These are phyloP conservation scores for Dermatophagoides farinae DNA, from an alignment of 1,140 invertebrate species.

Conservation along the genomic window DNA sequence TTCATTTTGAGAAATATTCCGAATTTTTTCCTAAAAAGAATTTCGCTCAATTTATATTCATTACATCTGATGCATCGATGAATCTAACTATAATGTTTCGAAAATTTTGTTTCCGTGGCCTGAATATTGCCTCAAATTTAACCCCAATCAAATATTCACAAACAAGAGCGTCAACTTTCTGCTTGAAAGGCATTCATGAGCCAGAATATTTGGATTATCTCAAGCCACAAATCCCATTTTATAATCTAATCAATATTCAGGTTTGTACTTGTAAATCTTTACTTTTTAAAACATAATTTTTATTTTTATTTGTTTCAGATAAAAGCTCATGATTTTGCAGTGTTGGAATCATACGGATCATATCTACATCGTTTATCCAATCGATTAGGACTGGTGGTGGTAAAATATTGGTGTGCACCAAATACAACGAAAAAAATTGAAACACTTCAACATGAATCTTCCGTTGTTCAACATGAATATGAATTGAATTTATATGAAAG, in stretches of 20 bases:
- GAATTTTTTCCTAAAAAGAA: not conserved
- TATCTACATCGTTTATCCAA: conserved; percentile 7
- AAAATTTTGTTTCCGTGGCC: too few relatives aligned
- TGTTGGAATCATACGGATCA: conserved; percentile 3
- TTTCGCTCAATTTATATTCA: too few relatives aligned
- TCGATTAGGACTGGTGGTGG: conserved; percentile 3
- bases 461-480: conserved; percentile 43
- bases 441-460: conserved; percentile 41
- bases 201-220: conserved; percentile 12
- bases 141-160: too few relatives aligned
- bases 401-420: conserved; percentile 6
- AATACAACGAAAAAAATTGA: conserved; percentile 20
- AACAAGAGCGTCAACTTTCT: not conserved
- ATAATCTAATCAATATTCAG: conserved; percentile 11
- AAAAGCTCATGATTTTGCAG: conserved; percentile 5
- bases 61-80: not conserved
- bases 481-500: conserved; percentile 50
- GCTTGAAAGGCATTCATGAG: conserved; percentile 10
- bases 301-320: conserved; percentile 4
- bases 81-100: too few relatives aligned
- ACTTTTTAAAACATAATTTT: not conserved
- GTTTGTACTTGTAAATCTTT: not conserved
- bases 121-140: too few relatives aligned
- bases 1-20: not conserved
- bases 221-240: conserved; percentile 12